phyloP scores from a whole-genome alignment of 1,140 invertebrate species.

The Chrysoperla carnea region DNA sequence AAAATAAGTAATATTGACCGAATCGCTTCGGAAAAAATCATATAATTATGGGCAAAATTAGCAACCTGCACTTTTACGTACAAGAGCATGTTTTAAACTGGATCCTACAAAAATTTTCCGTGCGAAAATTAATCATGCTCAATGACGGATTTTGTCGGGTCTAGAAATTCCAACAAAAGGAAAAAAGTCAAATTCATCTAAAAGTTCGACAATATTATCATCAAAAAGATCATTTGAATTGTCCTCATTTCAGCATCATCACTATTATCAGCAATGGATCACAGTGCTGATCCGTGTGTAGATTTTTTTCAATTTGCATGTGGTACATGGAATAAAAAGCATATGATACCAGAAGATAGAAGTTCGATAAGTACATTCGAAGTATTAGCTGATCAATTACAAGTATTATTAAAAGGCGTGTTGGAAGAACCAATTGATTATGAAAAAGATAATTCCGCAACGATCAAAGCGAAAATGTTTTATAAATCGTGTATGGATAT shows the following conservation, averaged over 20 bases:
- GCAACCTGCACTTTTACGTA: too few species aligned
- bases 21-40: too few species aligned
- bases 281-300: constrained; percentile 57
- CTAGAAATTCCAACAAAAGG: too few species aligned
- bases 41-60: too few species aligned
- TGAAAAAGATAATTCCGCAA: constrained; percentile 46
- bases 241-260: constrained; percentile 51
- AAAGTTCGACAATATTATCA: too few species aligned
- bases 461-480: constrained; percentile 66
- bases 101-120: too few species aligned
- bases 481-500: constrained; percentile 77
- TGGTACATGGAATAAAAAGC: constrained; percentile 75
- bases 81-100: too few species aligned
- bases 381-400: constrained; percentile 65
- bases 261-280: constrained; percentile 70
- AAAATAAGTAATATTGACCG: too few species aligned
- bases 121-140: too few species aligned
- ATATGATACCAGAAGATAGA: constrained; percentile 77
- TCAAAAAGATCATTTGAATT: too few species aligned
- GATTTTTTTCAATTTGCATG: constrained; percentile 85
- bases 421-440: constrained; percentile 46
- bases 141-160: too few species aligned
- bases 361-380: constrained; percentile 80
- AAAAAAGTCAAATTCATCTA: too few species aligned
- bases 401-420: constrained; percentile 64